A percentile compares a stretch with the other conserved stretches of the same genome.
phyloP scores from a whole-genome alignment of 1,140 invertebrate genomes.

The Acromyrmex echinatior region DNA sequence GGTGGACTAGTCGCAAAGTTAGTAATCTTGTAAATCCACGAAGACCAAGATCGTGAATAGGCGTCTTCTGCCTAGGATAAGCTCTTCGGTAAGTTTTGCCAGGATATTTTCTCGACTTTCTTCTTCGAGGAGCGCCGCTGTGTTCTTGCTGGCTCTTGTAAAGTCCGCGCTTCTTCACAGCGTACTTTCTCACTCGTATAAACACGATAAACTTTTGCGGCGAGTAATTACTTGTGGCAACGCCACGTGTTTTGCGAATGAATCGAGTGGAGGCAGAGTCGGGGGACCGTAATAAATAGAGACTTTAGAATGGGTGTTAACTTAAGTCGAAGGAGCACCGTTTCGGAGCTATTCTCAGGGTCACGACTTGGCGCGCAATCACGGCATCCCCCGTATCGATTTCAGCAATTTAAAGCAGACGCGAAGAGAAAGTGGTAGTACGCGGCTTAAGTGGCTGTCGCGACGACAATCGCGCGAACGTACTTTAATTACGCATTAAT shows the following conservation, averaged over 20 bases:
- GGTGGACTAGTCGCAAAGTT: slow-evolving; percentile 64
- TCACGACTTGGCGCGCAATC: slow-evolving; percentile 57
- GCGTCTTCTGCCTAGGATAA: slow-evolving; percentile 62
- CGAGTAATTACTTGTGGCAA: slow-evolving; percentile 56
- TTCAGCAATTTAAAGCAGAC: slow-evolving; percentile 61
- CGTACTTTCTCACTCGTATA: slow-evolving; percentile 48
- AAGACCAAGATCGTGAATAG: slow-evolving; percentile 71
- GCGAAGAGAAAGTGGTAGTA: slow-evolving; percentile 25
- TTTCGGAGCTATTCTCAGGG: not conserved
- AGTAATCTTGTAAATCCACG: slow-evolving; percentile 77
- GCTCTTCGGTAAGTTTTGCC: slow-evolving; percentile 65
- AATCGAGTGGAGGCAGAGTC: not conserved
- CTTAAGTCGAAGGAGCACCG: not conserved
- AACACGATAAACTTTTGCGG: slow-evolving; percentile 54
- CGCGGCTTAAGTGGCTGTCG: slow-evolving; percentile 69
- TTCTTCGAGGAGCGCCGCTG: not conserved
- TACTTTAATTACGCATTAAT: slow-evolving; percentile 81
- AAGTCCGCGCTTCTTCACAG: slow-evolving; percentile 42
- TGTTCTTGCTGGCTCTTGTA: not conserved
- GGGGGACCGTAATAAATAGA: slow-evolving; percentile 10
- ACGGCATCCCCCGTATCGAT: slow-evolving; percentile 60
- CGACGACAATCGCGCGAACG: slow-evolving; percentile 74
- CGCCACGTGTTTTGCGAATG: slow-evolving; percentile 27
- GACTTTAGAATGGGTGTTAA: slow-evolving; percentile 24
- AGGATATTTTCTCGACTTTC: slow-evolving; percentile 64